A percentile compares a stretch with the other conserved stretches of the same genome.
Conservation (phyloP, 2,797 vertebrate species). For the Semaprochilodus insignis region DNA sequence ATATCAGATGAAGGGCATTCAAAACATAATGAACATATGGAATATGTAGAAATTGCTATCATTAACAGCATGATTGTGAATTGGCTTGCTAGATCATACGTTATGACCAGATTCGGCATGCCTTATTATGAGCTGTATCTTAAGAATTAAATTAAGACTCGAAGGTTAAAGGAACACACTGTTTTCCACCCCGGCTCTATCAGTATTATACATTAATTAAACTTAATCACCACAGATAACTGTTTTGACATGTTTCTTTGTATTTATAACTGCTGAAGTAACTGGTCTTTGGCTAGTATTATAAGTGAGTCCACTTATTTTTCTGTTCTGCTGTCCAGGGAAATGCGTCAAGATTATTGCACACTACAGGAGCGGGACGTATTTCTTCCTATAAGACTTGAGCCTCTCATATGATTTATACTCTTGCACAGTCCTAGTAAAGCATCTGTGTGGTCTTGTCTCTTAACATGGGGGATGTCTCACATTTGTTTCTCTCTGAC, state of each 20-base stretch:
- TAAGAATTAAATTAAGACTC: not conserved
- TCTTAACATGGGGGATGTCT: not conserved
- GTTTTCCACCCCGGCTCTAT: not conserved
- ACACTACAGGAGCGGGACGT: not conserved
- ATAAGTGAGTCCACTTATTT: not conserved
- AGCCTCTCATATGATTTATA: not conserved
- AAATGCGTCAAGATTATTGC: no score
- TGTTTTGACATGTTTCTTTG: not conserved
- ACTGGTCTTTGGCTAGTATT: not conserved
- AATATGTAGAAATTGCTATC: not conserved
- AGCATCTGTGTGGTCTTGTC: not conserved
- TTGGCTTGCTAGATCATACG: not conserved
- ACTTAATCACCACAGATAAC: not conserved
- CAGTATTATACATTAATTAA: not conserved
- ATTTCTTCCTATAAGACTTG: not conserved
- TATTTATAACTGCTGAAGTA: not conserved
- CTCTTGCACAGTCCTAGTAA: not conserved
- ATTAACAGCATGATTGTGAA: not conserved
- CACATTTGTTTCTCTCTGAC: conserved; percentile 17
- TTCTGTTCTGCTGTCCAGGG: not conserved
- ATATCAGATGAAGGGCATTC: not conserved
- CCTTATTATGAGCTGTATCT: not conserved
- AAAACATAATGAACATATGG: not conserved
- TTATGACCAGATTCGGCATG: not conserved
- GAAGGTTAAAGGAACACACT: not conserved